Percentiles rank a stretch among this genome's conserved stretches.
Evolutionary conservation across 1,140 invertebrate genomes (phyloP).

Genomic region (Apis dorsata): DNA sequence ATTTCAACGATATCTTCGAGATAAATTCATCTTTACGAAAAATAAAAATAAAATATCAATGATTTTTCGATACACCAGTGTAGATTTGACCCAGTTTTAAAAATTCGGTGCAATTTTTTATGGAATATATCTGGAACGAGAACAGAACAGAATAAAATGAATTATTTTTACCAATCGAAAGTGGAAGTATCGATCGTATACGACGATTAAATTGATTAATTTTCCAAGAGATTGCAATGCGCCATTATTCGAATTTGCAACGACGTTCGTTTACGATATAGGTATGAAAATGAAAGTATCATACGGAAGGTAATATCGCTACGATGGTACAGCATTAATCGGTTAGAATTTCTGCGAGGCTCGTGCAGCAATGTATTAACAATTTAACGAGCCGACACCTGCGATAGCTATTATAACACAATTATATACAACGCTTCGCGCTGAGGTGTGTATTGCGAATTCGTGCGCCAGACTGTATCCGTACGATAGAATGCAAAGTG

Average conservation of each 20-base stretch:
- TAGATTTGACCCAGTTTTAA: neutral
- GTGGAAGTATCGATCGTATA: neutral
- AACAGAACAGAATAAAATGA: neutral
- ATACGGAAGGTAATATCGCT: neutral
- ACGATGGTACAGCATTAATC: slow-evolving; percentile 56
- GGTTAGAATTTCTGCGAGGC: slow-evolving; percentile 58
- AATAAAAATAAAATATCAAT: neutral
- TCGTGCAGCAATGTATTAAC: slow-evolving; percentile 68
- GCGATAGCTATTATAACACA: slow-evolving; percentile 76
- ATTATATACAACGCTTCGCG: slow-evolving; percentile 65
- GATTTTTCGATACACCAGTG: neutral
- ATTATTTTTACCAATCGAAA: neutral
- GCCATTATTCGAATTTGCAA: neutral
- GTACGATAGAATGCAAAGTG: slow-evolving; percentile 4
- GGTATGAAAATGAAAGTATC: slow-evolving; percentile 14
- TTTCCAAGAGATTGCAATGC: neutral
- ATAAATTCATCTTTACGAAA: too few relatives aligned
- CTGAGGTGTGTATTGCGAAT: slow-evolving; percentile 10
- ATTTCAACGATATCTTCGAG: too few relatives aligned
- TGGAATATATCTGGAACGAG: neutral
- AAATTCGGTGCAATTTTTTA: neutral
- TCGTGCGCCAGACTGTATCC: slow-evolving; percentile 26
- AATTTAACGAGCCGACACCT: slow-evolving; percentile 75
- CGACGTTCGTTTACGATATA: neutral
- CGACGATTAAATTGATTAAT: neutral